Evolutionary conservation across 2,888 invertebrate genomes (phyloP).

Genomic region (Cerastoderma edule): DNA sequence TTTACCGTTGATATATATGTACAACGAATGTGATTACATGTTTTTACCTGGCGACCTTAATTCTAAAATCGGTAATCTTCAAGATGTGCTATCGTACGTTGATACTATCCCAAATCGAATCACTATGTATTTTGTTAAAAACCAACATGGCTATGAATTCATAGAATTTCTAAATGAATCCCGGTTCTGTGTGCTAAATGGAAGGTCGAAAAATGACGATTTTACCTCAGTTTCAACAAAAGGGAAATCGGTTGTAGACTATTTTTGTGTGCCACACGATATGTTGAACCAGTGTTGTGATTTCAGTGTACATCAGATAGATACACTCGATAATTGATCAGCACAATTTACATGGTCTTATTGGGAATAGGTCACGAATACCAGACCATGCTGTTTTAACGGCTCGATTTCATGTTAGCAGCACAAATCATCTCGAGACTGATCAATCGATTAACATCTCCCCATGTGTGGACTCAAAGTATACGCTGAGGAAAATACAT

Average conservation of each 20-base stretch:
- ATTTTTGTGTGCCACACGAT: neutral
- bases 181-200: constrained; percentile 1
- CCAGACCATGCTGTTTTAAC: neutral
- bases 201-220: neutral
- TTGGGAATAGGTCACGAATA: neutral
- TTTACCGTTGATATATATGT: neutral
- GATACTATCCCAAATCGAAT: neutral
- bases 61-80: neutral
- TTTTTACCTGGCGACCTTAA: neutral
- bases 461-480: neutral
- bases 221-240: neutral
- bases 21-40: neutral
- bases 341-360: neutral
- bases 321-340: neutral
- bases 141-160: neutral
- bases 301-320: neutral
- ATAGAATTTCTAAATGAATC: neutral
- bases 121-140: neutral
- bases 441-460: neutral
- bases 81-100: neutral
- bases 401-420: neutral
- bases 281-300: neutral
- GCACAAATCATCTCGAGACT: neutral
- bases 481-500: neutral
- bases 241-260: neutral